Evolutionary conservation across 2,888 invertebrate genomes (phyloP).

Genomic region (Lithophane ornitopus): DNA sequence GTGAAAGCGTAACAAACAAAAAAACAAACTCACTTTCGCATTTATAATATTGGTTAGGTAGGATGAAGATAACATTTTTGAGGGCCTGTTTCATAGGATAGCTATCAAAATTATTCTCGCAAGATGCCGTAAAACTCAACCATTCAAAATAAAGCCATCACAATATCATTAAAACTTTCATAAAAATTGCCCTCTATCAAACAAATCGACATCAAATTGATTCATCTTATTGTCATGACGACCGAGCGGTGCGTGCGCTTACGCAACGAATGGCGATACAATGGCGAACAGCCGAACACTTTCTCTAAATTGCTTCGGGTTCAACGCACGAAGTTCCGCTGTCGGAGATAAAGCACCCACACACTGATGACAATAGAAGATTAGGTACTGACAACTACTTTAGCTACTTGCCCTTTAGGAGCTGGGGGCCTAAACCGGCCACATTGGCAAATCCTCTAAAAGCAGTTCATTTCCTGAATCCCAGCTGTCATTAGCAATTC

Average conservation of each 20-base stretch:
- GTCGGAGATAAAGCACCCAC: conserved; percentile 53
- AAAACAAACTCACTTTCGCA: too few species aligned
- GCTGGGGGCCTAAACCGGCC: too few species aligned
- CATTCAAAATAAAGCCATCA: conserved; percentile 10
- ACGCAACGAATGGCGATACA: conserved; percentile 67
- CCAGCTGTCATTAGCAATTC: too few species aligned
- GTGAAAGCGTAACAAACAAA: too few species aligned
- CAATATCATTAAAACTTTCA: conserved; percentile 25
- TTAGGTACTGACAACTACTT: conserved; percentile 3
- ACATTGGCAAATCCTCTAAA: too few species aligned
- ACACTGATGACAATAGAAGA: conserved; percentile 29
- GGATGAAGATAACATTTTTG: neutral
- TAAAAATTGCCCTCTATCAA: conserved; percentile 11
- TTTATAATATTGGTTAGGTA: too few species aligned
- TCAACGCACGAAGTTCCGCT: conserved; percentile 62
- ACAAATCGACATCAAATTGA: conserved; percentile 49
- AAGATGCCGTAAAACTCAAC: neutral
- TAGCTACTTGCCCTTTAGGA: neutral
- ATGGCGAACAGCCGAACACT: conserved; percentile 65
- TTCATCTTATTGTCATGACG: conserved; percentile 49
- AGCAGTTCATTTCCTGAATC: too few species aligned
- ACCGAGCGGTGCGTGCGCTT: conserved; percentile 49
- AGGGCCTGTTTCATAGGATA: neutral
- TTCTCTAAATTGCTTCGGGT: conserved; percentile 69
- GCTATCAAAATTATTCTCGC: neutral